Base-by-base conservation (phyloP, 2,113 vertebrate species). In the Sinocyclocheilus maitianheensis region DNA sequence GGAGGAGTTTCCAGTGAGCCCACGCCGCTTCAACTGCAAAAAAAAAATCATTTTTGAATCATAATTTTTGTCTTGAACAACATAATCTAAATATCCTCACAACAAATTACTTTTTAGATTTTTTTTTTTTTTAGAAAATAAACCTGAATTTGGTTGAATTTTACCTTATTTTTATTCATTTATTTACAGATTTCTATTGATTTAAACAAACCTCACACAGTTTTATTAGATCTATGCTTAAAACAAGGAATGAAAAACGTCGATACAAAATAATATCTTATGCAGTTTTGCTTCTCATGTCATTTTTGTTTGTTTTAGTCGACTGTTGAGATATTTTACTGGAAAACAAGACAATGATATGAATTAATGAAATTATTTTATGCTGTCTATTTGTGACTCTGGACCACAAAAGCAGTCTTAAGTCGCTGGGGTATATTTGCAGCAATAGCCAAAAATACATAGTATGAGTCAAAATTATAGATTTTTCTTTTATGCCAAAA, bases 321-420 rank as follows among this genome's bases (percentile, higher is more conserved):
- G 24, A 18, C 16, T 37, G 76, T 79, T 58, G 37, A 9, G 77
- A 82, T 8, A 67, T 67, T 81, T 67, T 67, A 26, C 43, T n/a
- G 26, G 46, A 71, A 9, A 58, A 43, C 18, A 74, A 84, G 67
- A 84, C 40, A 26, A 65, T 22, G 48, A 48, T 26, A 65, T 65
- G 14, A 18, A 65, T 71, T 34, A 83, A 22, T 48, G 2, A 51
- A 81, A 69, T 77, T 1, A 24, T n/a, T 71, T 82, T 10, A 46
- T 46, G 9, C 43, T 46, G 43, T 46, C 22, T 60, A 62, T 65
- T 3, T 34, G 30, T 34, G 30, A 34, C 30, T 3, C 30, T 34
- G 30, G 30, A 34, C 0, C 30, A 34, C 30, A 34, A 34, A 34
- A 34, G 0, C 30, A 34, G 30, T 34, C 30, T 34, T 34, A 34